Evolutionary conservation across 2,888 invertebrate genomes (phyloP), one percentile per base, ranked within the genome.

Genomic region (Sarcophaga variegata): DNA sequence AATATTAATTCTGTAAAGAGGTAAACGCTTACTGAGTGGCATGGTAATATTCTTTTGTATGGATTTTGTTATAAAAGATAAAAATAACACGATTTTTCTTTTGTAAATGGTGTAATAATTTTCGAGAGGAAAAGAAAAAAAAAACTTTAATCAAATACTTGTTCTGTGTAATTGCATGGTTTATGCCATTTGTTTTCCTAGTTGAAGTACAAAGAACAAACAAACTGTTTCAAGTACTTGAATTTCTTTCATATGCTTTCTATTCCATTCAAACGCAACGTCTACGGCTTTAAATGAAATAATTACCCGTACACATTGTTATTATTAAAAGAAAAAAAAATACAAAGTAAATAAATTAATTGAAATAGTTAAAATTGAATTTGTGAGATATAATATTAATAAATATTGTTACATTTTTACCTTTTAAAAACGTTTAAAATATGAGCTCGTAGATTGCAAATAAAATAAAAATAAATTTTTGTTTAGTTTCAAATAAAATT

Each of bases 141-240:
- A 0, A 37, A 37, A 8, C 2, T 37, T 37, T 54, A 10, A 54
- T 54, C 17, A 2, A 14, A 14, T 54, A 54, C 47, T 64, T 60
- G 14, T 25, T 54, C 54, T 54, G 14, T 25, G 17, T 45, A 63
- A 71, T 79, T 79, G 79, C 70, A 79, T 71, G 63, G 62, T 49
- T 49, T 4, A 20, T n/a, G 12, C 22, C n/a, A 54, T 59, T 45
- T 20, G 8, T 10, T 22, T 17, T 22, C 27, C 5, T 45, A 64
- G 66, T 12, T 60, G 10, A 22, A 64, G 72, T 66, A 72, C 49
- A 76, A 71, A 82, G 25, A 67, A 47, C 45, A 54, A 67, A 8
- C 8, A 37, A 67, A 67, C 2, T 66, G 45, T 60, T 63, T 69
- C 11, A 37, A 71, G 17, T 62, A 20, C 27, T 49, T 67, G n/a